A percentile compares a stretch with the other conserved stretches of the same genome.
Evolutionary conservation across 2,113 vertebrate species (phyloP).

Genomic region (Thalassarche chlororhynchos): DNA sequence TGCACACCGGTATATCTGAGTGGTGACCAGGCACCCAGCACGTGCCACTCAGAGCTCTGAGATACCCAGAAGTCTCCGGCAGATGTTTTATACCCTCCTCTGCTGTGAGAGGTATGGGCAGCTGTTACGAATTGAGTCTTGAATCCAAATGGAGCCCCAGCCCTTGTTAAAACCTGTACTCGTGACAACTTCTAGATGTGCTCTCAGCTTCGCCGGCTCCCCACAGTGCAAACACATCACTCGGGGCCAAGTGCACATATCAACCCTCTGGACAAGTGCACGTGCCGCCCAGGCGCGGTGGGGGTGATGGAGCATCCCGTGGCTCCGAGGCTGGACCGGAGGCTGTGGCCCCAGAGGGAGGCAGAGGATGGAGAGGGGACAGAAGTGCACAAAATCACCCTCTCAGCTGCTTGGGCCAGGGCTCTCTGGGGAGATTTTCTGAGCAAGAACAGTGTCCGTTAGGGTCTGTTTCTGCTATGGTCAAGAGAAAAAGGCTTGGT

Average conservation of each 20-base stretch:
- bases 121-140: background rate
- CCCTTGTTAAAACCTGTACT: background rate
- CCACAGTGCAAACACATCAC: background rate
- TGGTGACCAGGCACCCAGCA: background rate
- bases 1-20: background rate
- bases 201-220: background rate
- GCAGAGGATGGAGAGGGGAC: background rate
- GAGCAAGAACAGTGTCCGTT: background rate
- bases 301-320: background rate
- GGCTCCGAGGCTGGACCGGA: background rate
- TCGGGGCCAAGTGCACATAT: background rate
- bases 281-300: rapidly evolving
- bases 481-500: background rate
- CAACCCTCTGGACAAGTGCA: background rate
- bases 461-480: background rate
- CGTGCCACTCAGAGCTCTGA: rapidly evolving
- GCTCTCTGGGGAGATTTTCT: background rate
- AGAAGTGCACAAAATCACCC: background rate
- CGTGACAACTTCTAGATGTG: rapidly evolving
- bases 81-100: background rate
- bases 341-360: background rate
- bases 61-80: background rate
- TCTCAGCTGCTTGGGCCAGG: background rate
- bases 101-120: background rate
- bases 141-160: background rate